Conservation (phyloP, 2,113 vertebrate species). For the Lynx canadensis region DNA sequence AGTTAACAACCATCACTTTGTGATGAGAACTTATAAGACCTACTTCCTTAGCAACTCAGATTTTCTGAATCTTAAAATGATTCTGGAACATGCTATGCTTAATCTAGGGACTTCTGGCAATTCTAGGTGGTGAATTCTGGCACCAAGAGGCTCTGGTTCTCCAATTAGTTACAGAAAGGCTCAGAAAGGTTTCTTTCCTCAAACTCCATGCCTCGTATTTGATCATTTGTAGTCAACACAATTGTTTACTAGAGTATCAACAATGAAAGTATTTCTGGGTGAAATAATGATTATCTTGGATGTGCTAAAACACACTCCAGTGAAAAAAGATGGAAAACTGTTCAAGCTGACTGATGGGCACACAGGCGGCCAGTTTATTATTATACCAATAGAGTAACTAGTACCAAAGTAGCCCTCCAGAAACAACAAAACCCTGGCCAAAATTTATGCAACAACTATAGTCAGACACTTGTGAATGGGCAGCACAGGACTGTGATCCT, state of each 20-base stretch:
- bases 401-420: background rate
- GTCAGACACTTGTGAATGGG: background rate
- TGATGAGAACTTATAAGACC: background rate
- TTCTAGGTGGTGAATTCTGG: background rate
- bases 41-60: background rate
- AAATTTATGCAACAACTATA: background rate
- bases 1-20: background rate
- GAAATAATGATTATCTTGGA: background rate
- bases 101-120: background rate
- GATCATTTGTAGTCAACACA: background rate
- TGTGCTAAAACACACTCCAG: conserved; percentile 1
- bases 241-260: background rate
- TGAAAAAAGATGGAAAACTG: background rate
- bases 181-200: background rate
- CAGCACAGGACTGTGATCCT: background rate
- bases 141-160: background rate
- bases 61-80: background rate
- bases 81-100: background rate
- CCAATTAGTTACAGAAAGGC: background rate
- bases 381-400: background rate
- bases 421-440: background rate
- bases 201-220: background rate
- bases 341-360: background rate
- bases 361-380: background rate
- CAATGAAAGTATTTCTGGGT: background rate